Percentiles rank a stretch among this genome's conserved stretches.
Conservation (phyloP, 2,113 vertebrate species). For the Oxygymnocypris stewartii region DNA sequence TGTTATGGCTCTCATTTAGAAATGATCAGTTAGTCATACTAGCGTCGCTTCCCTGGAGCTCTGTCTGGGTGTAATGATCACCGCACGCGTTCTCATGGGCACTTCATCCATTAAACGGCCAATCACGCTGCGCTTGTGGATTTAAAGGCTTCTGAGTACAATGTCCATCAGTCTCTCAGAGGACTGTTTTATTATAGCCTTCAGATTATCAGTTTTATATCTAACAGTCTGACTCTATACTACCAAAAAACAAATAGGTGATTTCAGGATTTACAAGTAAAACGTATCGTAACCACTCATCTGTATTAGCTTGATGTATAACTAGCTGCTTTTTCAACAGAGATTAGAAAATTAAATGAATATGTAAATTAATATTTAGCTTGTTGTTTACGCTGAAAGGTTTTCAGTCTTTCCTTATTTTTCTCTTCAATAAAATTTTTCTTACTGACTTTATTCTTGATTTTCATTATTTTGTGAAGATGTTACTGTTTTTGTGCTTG, state of each 20-base stretch:
- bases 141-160: not conserved
- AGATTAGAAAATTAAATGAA: no score
- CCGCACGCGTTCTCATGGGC: conserved; percentile 44
- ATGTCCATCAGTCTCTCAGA: conserved; percentile 4
- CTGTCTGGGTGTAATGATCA: conserved; percentile 49
- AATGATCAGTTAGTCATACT: conserved; percentile 61
- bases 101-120: conserved; percentile 55
- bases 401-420: not conserved
- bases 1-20: conserved; percentile 60
- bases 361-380: no score
- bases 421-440: not conserved
- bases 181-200: not conserved
- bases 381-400: no score
- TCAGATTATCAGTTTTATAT: not conserved
- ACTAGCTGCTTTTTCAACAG: no score
- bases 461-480: not conserved
- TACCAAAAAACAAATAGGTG: not conserved
- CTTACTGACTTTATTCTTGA: not conserved
- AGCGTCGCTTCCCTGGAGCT: conserved; percentile 51
- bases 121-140: conserved; percentile 47
- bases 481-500: not conserved
- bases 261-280: no score
- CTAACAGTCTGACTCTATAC: not conserved
- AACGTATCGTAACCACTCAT: no score
- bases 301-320: no score